Percentiles rank a stretch among this genome's conserved stretches.
phyloP scores from a whole-genome alignment of 2,888 invertebrate genomes.

The Eilema sororculum region DNA sequence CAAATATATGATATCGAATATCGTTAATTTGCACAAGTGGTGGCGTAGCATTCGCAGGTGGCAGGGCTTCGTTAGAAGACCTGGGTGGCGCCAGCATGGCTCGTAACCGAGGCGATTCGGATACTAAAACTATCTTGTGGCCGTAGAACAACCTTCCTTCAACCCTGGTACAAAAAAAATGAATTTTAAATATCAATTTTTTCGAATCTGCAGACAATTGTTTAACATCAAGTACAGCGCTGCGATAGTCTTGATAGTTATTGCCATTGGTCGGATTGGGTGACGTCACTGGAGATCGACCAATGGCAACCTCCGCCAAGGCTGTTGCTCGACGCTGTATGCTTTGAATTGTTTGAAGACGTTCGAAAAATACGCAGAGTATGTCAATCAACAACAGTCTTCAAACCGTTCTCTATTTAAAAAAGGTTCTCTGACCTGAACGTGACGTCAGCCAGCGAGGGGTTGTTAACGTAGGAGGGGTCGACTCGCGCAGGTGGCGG shows the following conservation, averaged over 20 bases:
- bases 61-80: slow-evolving; percentile 58
- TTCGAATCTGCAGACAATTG: no score
- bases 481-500: slow-evolving; percentile 93
- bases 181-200: neutral
- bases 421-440: slow-evolving; percentile 86
- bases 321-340: no score
- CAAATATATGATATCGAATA: slow-evolving; percentile 96
- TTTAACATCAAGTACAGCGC: no score
- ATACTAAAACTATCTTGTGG: slow-evolving; percentile 97
- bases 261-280: no score
- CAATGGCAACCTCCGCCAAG: no score
- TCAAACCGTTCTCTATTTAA: no score
- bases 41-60: slow-evolving; percentile 73
- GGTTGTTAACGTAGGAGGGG: slow-evolving; percentile 97
- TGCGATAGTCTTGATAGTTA: no score
- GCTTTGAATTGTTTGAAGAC: neutral
- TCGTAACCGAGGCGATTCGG: slow-evolving; percentile 94
- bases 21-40: slow-evolving; percentile 97
- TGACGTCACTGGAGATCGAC: no score
- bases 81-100: slow-evolving; percentile 90
- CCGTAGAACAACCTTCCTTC: slow-evolving; percentile 97
- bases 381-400: no score
- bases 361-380: neutral
- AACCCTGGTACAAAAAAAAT: slow-evolving; percentile 85
- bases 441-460: slow-evolving; percentile 96